Evolutionary conservation across 1,140 invertebrate genomes (phyloP).

Genomic region (Eueides isabella): DNA sequence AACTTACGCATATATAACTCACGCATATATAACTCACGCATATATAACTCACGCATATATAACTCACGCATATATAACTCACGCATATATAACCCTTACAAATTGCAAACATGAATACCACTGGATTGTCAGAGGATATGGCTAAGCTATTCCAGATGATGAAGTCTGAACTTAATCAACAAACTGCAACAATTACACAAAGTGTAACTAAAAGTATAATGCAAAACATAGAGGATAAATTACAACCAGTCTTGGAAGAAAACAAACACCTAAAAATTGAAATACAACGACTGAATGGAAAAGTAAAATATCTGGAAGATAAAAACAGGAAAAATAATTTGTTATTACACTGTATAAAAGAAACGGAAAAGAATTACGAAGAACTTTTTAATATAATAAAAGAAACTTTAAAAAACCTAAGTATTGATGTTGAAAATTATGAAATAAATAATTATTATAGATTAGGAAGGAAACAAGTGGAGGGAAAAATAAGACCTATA

Average conservation of each 20-base stretch:
- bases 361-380: slow-evolving; percentile 22
- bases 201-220: slow-evolving; percentile 16
- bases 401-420: slow-evolving; percentile 19
- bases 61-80: no score
- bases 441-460: slow-evolving; percentile 13
- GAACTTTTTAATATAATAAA: slow-evolving; percentile 22
- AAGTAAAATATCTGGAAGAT: slow-evolving; percentile 23
- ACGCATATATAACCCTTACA: no score
- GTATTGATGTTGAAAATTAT: neutral
- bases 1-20: no score
- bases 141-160: no score
- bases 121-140: no score
- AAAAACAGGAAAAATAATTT: slow-evolving; percentile 26
- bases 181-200: slow-evolving; percentile 15
- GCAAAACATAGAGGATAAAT: slow-evolving; percentile 21
- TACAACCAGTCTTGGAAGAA: slow-evolving; percentile 25
- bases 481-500: slow-evolving; percentile 9
- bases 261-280: slow-evolving; percentile 24
- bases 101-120: no score
- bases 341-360: slow-evolving; percentile 25
- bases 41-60: no score
- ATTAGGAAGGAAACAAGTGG: slow-evolving; percentile 16
- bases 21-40: no score
- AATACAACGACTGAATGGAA: slow-evolving; percentile 17
- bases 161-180: neutral